phyloP scores from a whole-genome alignment of 2,888 invertebrate genomes.

The Cremastobaeus sp. region DNA sequence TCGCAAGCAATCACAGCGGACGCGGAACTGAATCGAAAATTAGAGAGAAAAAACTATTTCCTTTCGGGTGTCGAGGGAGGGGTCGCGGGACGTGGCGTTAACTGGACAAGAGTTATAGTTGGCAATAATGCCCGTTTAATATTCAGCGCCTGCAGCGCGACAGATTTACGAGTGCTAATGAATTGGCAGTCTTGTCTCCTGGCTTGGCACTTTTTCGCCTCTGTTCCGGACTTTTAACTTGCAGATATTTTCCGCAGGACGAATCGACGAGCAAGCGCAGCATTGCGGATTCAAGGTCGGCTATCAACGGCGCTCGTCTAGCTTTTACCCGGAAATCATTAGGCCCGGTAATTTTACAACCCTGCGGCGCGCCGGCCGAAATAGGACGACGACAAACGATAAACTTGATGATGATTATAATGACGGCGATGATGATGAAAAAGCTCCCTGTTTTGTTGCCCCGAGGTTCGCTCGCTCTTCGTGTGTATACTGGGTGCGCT shows the following conservation, averaged over 20 bases:
- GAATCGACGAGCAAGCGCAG: constrained; percentile 52
- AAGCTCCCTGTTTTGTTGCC: constrained; percentile 77
- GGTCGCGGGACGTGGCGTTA: constrained; percentile 67
- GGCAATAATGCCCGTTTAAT: constrained; percentile 75
- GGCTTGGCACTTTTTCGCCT: constrained; percentile 52
- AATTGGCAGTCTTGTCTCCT: constrained; percentile 72
- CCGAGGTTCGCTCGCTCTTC: constrained; percentile 62
- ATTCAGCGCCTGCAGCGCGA: constrained; percentile 75
- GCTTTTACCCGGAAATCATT: constrained; percentile 73
- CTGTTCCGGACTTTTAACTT: constrained; percentile 55
- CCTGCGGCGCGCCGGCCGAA: constrained; percentile 56
- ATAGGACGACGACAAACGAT: constrained; percentile 61
- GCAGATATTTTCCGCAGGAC: constrained; percentile 61
- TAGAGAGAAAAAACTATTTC: constrained; percentile 12
- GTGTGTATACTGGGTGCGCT: constrained; percentile 62
- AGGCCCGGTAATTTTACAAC: constrained; percentile 66
- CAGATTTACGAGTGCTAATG: constrained; percentile 78
- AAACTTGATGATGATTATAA: constrained; percentile 62
- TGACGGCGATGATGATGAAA: constrained; percentile 63
- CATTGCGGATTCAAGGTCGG: constrained; percentile 60
- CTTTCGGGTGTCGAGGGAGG: constrained; percentile 39
- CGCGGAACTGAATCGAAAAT: neutral
- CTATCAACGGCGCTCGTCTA: constrained; percentile 49
- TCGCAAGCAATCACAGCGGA: neutral
- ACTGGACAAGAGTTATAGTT: constrained; percentile 76